Evolutionary conservation across 2,113 vertebrate genomes (phyloP).

Genomic region (Probosciger aterrimus): DNA sequence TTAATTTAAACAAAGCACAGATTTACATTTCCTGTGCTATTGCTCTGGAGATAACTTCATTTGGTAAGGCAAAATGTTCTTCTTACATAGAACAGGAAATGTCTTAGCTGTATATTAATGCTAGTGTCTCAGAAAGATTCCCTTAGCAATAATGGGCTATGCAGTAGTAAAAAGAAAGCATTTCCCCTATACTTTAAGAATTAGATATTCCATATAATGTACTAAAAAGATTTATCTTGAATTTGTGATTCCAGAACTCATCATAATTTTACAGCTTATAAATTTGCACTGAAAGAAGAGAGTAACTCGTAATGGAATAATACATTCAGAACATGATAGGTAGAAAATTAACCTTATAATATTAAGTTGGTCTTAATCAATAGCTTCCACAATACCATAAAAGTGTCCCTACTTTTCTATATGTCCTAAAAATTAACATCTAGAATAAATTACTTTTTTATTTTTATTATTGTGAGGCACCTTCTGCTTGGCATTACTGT

Average conservation of each 20-base stretch:
- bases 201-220: slow-evolving; percentile 4
- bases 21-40: not conserved
- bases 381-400: slow-evolving; percentile 14
- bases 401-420: slow-evolving; percentile 21
- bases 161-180: not conserved
- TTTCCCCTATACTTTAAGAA: slow-evolving; percentile 1
- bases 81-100: not conserved
- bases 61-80: not conserved
- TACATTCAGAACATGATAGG: slow-evolving; percentile 9
- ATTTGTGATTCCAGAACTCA: slow-evolving; percentile 34
- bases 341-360: slow-evolving; percentile 43
- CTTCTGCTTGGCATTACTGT: slow-evolving; percentile 28
- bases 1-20: not conserved
- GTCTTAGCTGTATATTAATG: not conserved
- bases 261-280: slow-evolving; percentile 23
- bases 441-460: slow-evolving; percentile 23
- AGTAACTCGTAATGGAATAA: slow-evolving; percentile 8
- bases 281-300: slow-evolving; percentile 17
- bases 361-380: slow-evolving; percentile 19
- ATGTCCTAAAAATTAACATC: not conserved
- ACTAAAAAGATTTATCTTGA: slow-evolving; percentile 43
- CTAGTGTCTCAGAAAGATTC: not conserved
- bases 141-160: slow-evolving; percentile 15
- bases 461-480: not conserved
- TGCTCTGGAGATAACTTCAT: not conserved